phyloP scores from a whole-genome alignment of 1,140 invertebrate genomes.

The Eufriesea mexicana region DNA sequence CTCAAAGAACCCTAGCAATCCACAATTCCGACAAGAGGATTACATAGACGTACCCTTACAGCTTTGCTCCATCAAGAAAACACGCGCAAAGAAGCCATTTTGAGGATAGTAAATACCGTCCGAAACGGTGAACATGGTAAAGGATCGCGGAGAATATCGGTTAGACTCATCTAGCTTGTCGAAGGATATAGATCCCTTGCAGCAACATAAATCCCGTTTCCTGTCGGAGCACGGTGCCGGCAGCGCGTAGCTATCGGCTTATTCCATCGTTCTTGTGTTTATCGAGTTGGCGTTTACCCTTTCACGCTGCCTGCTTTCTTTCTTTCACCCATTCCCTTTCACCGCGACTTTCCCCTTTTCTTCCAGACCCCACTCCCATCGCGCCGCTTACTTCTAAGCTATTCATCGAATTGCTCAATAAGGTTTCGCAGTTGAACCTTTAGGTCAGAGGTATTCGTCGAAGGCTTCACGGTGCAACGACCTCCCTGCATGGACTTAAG shows the following conservation, averaged over 20 bases:
- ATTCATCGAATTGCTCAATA: conserved; percentile 54
- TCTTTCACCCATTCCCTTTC: not conserved
- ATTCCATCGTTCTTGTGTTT: conserved; percentile 49
- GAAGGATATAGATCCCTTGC: conserved; percentile 2
- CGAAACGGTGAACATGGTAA: not conserved
- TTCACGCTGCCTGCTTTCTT: conserved; percentile 5
- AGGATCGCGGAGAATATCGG: not conserved
- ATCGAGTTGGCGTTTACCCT: conserved; percentile 33
- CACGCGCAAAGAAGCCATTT: not conserved
- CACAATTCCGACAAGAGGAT: too few species aligned
- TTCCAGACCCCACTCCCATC: not conserved
- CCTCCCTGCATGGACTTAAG: conserved; percentile 22
- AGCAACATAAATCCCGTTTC: conserved; percentile 36
- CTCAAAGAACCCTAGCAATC: too few species aligned
- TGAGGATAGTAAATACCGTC: too few species aligned
- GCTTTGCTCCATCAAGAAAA: not conserved
- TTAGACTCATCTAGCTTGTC: conserved; percentile 7
- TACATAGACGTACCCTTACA: too few species aligned
- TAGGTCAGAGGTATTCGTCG: conserved; percentile 35
- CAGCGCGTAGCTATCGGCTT: conserved; percentile 28
- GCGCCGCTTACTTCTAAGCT: conserved; percentile 28
- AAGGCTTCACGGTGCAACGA: conserved; percentile 44
- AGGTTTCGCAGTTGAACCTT: conserved; percentile 56
- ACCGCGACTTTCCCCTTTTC: not conserved
- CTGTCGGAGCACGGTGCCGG: not conserved